Percentiles rank a stretch among this genome's conserved stretches.
Evolutionary conservation across 2,888 invertebrate genomes (phyloP).

Genomic region (Leptinotarsa peninsularis): DNA sequence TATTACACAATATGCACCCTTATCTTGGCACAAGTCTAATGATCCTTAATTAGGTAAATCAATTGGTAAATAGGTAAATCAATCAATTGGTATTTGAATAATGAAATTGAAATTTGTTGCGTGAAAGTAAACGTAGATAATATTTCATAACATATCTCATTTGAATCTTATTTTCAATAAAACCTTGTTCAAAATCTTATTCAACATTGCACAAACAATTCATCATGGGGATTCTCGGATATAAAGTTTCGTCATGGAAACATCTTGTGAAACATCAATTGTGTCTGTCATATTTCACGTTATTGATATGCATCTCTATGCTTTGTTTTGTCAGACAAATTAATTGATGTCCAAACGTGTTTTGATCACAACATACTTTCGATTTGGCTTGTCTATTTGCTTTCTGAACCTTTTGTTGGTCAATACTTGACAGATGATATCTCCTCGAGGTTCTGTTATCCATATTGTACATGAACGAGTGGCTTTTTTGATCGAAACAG

Average conservation of each 20-base stretch:
- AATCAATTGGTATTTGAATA: too few relatives aligned
- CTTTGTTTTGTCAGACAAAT: neutral
- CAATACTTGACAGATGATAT: too few relatives aligned
- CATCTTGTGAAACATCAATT: slow-evolving; percentile 7
- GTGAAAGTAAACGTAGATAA: neutral
- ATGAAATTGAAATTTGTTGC: too few relatives aligned
- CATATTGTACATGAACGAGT: too few relatives aligned
- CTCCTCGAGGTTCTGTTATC: too few relatives aligned
- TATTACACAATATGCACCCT: too few relatives aligned
- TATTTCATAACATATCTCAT: slow-evolving; percentile 7
- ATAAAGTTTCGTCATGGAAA: slow-evolving; percentile 10
- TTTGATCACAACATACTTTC: neutral
- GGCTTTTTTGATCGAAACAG: too few relatives aligned
- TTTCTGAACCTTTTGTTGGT: too few relatives aligned
- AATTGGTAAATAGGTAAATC: too few relatives aligned
- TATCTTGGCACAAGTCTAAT: too few relatives aligned
- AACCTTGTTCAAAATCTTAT: slow-evolving; percentile 9
- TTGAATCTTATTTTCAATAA: neutral
- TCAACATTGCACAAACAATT: slow-evolving; percentile 6
- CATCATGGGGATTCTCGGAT: slow-evolving; percentile 3
- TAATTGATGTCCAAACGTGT: neutral
- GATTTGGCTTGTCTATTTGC: neutral
- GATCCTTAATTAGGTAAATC: too few relatives aligned
- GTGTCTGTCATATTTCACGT: slow-evolving; percentile 7
- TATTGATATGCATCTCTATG: slow-evolving; percentile 5